phyloP scores from a whole-genome alignment of 2,113 vertebrate genomes.

The Syngnathus typhle region DNA sequence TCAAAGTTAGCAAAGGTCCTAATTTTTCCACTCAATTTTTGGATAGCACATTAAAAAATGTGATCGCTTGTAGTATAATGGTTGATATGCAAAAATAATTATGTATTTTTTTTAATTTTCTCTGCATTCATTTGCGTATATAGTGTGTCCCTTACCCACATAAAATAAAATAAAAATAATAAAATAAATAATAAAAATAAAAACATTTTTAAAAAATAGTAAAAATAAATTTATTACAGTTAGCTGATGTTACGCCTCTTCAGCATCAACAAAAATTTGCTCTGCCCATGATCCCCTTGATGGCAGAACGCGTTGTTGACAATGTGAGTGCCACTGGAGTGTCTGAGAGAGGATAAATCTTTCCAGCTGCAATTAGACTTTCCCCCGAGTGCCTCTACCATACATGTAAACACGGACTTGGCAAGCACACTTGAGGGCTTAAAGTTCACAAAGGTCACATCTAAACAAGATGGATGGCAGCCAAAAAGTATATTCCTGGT shows the following conservation, averaged over 20 bases:
- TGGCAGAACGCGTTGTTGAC: conserved; percentile 28
- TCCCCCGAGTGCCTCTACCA: conserved; percentile 37
- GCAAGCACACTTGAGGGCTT: conserved; percentile 31
- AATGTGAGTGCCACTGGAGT: conserved; percentile 39
- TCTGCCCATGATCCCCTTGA: conserved; percentile 11
- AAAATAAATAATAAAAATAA: too few species aligned
- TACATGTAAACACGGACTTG: conserved; percentile 31
- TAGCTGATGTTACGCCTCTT: conserved; percentile 18
- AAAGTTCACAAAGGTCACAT: conserved; percentile 30
- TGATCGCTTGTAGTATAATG: too few species aligned
- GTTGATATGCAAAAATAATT: too few species aligned
- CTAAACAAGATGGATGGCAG: conserved; percentile 38
- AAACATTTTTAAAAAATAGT: too few species aligned
- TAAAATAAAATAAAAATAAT: too few species aligned
- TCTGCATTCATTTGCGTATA: neutral
- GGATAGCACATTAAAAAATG: too few species aligned
- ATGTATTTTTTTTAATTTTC: neutral
- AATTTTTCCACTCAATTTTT: too few species aligned
- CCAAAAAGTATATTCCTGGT: neutral
- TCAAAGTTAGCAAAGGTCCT: neutral
- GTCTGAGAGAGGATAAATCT: conserved; percentile 53
- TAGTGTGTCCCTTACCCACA: neutral
- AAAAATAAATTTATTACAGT: neutral
- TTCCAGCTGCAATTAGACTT: conserved; percentile 44
- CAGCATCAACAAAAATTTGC: conserved; percentile 26